Conservation (phyloP, 2,797 vertebrate genomes). For the Rhadinocentrus ornatus region DNA sequence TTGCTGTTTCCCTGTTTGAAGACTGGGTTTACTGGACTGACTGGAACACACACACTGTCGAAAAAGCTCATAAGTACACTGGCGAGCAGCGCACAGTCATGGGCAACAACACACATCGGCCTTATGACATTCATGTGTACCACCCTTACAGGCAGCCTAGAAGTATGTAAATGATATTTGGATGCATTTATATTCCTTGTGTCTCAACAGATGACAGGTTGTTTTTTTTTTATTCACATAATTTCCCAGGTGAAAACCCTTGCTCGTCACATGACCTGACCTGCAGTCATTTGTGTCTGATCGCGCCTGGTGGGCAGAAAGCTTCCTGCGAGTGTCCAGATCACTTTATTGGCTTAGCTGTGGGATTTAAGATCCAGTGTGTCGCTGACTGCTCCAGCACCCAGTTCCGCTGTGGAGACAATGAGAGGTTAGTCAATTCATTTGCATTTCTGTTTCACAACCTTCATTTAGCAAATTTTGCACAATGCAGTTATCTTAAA, state of each 20-base stretch:
- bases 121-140: slow-evolving; percentile 75
- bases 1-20: slow-evolving; percentile 76
- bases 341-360: slow-evolving; percentile 69
- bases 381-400: slow-evolving; percentile 83
- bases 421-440: slow-evolving; percentile 72
- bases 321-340: slow-evolving; percentile 79
- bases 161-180: slow-evolving; percentile 53
- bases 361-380: slow-evolving; percentile 78
- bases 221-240: background rate
- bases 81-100: slow-evolving; percentile 72
- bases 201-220: background rate
- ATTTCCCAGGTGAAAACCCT: slow-evolving; percentile 76
- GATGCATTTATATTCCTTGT: background rate
- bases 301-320: slow-evolving; percentile 69
- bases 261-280: slow-evolving; percentile 71
- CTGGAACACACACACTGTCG: slow-evolving; percentile 80
- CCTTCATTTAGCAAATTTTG: too few relatives aligned
- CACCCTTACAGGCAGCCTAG: slow-evolving; percentile 80
- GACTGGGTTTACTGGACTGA: slow-evolving; percentile 82
- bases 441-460: background rate
- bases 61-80: slow-evolving; percentile 81
- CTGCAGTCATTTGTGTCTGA: slow-evolving; percentile 82
- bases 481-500: too few relatives aligned
- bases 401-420: slow-evolving; percentile 82
- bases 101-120: slow-evolving; percentile 82